Conservation (phyloP, 2,797 vertebrate species). For the Triplophysa yarkandensis region DNA sequence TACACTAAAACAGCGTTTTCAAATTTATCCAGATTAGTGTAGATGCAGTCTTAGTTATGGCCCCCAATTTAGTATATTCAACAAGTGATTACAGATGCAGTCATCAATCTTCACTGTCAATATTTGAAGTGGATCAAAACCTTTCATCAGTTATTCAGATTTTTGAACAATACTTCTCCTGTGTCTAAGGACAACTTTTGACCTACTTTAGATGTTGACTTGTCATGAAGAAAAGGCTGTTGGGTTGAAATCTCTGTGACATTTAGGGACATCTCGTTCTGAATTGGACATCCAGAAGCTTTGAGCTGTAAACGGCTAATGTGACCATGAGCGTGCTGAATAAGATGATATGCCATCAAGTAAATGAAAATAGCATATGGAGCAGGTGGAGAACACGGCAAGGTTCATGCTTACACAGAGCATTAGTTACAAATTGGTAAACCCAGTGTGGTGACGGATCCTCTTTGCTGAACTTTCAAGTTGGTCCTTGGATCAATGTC, state of each 20-base stretch:
- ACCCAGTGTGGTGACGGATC: background rate
- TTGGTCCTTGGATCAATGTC: background rate
- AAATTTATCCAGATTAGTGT: too few relatives aligned
- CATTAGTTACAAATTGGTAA: constrained; percentile 2
- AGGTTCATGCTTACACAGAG: background rate
- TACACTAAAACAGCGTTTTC: too few relatives aligned
- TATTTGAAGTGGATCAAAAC: too few relatives aligned
- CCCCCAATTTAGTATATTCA: background rate
- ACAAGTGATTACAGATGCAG: background rate
- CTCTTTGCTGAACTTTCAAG: background rate
- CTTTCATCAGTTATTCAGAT: too few relatives aligned
- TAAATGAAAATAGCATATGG: background rate
- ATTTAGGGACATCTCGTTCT: constrained; percentile 8
- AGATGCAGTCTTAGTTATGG: too few relatives aligned
- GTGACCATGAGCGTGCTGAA: background rate
- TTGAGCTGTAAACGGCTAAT: background rate
- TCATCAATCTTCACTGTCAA: background rate
- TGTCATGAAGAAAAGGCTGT: too few relatives aligned
- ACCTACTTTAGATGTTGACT: too few relatives aligned
- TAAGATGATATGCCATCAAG: background rate
- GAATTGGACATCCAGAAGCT: background rate
- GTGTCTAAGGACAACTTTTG: too few relatives aligned
- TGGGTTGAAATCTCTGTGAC: background rate
- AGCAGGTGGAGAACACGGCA: background rate
- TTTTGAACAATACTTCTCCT: too few relatives aligned